These are phyloP conservation scores for Rhinophrynus dorsalis DNA, from an alignment of 2,797 vertebrate genomes.

Conservation along the genomic window DNA sequence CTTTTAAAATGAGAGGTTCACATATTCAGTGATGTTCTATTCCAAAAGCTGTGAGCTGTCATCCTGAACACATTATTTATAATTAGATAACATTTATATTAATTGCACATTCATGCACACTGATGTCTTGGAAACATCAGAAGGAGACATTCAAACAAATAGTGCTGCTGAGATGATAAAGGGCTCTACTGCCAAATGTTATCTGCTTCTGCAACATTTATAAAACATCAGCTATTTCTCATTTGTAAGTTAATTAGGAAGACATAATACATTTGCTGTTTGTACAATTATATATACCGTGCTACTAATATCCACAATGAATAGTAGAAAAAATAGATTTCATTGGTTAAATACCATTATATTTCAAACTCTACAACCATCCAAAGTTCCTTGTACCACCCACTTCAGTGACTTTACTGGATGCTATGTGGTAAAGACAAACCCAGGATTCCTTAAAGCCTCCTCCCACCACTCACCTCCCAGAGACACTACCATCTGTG, in stretches of 20 bases:
- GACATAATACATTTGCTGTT: not conserved
- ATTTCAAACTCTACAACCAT: too few species aligned
- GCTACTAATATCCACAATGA: too few species aligned
- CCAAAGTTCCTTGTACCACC: too few species aligned
- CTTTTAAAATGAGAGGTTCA: too few species aligned
- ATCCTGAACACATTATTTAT: constrained; percentile 19
- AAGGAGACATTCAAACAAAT: constrained; percentile 5
- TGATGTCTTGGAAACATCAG: constrained; percentile 2
- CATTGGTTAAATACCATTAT: too few species aligned
- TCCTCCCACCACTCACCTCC: too few species aligned
- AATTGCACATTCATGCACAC: constrained; percentile 18
- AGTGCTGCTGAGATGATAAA: not conserved
- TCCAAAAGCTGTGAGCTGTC: constrained; percentile 7
- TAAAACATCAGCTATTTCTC: not conserved
- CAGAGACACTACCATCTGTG: too few species aligned
- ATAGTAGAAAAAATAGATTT: too few species aligned
- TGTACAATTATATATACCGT: not conserved
- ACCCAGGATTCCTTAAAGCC: too few species aligned
- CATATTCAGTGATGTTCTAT: too few species aligned
- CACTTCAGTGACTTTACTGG: too few species aligned
- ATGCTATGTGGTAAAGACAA: too few species aligned
- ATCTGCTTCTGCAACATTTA: constrained; percentile 2
- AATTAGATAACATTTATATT: constrained; percentile 26
- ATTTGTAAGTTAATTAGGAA: not conserved
- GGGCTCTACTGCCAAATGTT: not conserved